Percentiles rank a stretch among this genome's conserved stretches.
Evolutionary conservation across 92 coral and sea anemone genomes (phyloP).

Genomic region (Pocillopora grandis): DNA sequence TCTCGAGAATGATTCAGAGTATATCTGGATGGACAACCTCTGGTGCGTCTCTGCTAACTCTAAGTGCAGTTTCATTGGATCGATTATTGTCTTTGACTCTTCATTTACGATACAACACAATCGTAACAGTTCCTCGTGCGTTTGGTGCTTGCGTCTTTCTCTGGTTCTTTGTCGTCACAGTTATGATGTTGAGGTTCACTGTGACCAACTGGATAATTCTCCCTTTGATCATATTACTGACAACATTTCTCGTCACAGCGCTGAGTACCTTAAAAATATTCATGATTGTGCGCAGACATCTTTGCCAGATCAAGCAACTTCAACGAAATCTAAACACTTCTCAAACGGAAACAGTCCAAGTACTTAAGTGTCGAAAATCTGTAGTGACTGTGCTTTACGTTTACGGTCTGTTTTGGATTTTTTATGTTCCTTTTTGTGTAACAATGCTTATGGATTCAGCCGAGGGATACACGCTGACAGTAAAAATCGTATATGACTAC

Average conservation of each 20-base stretch:
- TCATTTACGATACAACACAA: slow-evolving; percentile 31
- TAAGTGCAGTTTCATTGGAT: slow-evolving; percentile 30
- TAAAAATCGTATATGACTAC: too few relatives aligned
- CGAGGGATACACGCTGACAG: background rate
- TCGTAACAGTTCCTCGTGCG: slow-evolving; percentile 25
- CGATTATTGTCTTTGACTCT: slow-evolving; percentile 39
- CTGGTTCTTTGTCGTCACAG: background rate
- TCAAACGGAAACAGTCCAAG: too few relatives aligned
- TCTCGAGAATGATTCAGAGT: slow-evolving; percentile 8
- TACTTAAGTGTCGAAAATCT: slow-evolving; percentile 3
- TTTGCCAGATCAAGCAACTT: slow-evolving; percentile 3
- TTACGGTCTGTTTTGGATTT: background rate
- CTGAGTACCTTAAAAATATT: slow-evolving; percentile 19
- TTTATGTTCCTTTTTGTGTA: slow-evolving; percentile 19
- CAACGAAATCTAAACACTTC: background rate
- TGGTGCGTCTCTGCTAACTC: slow-evolving; percentile 22
- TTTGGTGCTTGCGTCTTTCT: background rate
- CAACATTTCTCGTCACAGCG: slow-evolving; percentile 11
- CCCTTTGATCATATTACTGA: slow-evolving; percentile 3
- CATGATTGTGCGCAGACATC: slow-evolving; percentile 36
- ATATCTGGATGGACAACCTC: slow-evolving; percentile 18
- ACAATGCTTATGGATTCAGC: slow-evolving; percentile 9
- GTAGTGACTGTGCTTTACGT: slow-evolving; percentile 34
- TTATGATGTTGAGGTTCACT: slow-evolving; percentile 14
- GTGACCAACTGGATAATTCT: slow-evolving; percentile 21